Base-by-base conservation (phyloP, 1,140 invertebrate species). In the Tachypleus tridentatus region DNA sequence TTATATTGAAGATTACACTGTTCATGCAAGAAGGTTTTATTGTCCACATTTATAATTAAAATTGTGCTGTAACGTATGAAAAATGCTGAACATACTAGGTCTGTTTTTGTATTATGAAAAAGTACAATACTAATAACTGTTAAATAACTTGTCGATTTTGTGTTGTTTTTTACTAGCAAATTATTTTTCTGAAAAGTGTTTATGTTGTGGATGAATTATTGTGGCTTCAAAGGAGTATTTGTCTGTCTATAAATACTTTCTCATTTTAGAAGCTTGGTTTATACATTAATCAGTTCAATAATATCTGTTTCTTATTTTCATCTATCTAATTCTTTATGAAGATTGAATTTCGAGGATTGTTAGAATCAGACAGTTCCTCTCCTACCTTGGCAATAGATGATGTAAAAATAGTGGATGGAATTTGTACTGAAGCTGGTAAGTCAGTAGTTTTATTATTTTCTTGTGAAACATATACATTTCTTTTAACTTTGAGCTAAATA, bases 391-490 rank as follows among this genome's bases (percentile, higher is more conserved):
- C 65, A 58, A 4, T 67, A 5, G 65, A 67, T 61, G 65, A 67
- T 49, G 48, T 67, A 4, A 67, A 67, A 61, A 29, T 67, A 9
- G 3, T 63, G 4, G 9, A 50, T 9, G 65, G 65, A 49, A 61
- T 49, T 3, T 67, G 65, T 49, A 62, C 65, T 47, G 65, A 67
- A 64, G 59, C 62, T 7, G 65, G 65, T 67, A 50, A 53, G 59
- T 51, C 53, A n/a, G 7, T 7, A 54, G 7, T 54, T 54, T 54
- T 29, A 29, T 29, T 29, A 2, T 29, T 29, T 29, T 29, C 29
- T 29, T 29, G 29, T 29, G 0, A 29, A 29, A 29, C 29, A 29
- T 29, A 29, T 29, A 29, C 29, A 29, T 29, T 29, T 29, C 29
- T 29, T 29, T 29, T 29, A 29, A 29, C 29, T 29, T 29, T 29